Evolutionary conservation across 2,797 vertebrate genomes (phyloP).

Genomic region (Columba guinea): DNA sequence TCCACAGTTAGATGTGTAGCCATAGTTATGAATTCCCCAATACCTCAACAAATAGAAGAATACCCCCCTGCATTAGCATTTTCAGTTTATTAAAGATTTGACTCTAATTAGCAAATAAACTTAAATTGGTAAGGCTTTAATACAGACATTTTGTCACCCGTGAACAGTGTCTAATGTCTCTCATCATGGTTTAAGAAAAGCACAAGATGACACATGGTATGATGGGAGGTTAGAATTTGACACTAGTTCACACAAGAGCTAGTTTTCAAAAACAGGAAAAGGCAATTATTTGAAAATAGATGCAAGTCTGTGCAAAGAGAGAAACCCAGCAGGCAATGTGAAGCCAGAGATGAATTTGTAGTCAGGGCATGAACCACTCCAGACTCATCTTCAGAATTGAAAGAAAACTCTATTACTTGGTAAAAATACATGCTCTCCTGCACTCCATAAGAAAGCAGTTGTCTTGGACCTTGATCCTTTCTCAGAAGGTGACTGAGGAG

Average conservation of each 20-base stretch:
- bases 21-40: not conserved
- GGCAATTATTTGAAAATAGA: conserved; percentile 5
- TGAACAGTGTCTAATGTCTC: not conserved
- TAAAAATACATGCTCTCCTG: not conserved
- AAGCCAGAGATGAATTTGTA: not conserved
- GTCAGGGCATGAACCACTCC: conserved; percentile 8
- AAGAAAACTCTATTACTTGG: conserved; percentile 8
- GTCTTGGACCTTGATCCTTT: not conserved
- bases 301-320: not conserved
- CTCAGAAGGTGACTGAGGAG: not conserved
- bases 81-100: not conserved
- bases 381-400: not conserved
- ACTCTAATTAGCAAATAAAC: not conserved
- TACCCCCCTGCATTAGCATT: not conserved
- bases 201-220: not conserved
- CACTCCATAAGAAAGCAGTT: not conserved
- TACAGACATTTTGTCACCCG: not conserved
- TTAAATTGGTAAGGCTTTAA: not conserved
- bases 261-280: conserved; percentile 19
- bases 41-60: not conserved
- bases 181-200: not conserved
- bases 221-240: not conserved
- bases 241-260: not conserved
- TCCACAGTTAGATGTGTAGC: not conserved
- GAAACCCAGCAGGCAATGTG: not conserved